Conservation (phyloP, 2,888 invertebrate species). For the Cryptosula pallasiana region DNA sequence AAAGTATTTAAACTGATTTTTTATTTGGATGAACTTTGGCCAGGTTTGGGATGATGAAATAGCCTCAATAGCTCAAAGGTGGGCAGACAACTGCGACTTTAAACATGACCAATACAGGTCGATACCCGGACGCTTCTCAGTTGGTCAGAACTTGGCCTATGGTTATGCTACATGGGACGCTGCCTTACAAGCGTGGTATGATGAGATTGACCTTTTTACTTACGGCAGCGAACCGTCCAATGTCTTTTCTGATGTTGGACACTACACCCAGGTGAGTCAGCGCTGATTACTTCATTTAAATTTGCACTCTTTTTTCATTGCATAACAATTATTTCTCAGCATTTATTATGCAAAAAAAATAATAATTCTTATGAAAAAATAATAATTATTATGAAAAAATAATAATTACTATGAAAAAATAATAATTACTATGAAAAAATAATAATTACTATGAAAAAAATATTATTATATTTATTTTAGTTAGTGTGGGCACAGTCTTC, state of each 20-base stretch:
- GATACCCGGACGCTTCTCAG: conserved; percentile 29
- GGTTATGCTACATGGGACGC: conserved; percentile 29
- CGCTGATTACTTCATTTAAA: too few relatives aligned
- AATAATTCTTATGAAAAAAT: too few relatives aligned
- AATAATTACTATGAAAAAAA: too few relatives aligned
- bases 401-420: too few relatives aligned
- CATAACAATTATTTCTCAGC: too few relatives aligned
- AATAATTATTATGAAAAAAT: too few relatives aligned
- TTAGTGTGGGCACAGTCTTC: conserved; percentile 18
- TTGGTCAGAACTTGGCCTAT: conserved; percentile 31
- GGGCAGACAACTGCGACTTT: conserved; percentile 31
- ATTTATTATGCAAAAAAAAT: too few relatives aligned
- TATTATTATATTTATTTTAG: too few relatives aligned
- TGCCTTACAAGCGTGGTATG: conserved; percentile 30
- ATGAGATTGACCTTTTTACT: conserved; percentile 30
- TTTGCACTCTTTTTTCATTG: too few relatives aligned
- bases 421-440: too few relatives aligned
- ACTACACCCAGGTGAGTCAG: conserved; percentile 32
- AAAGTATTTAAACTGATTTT: too few relatives aligned
- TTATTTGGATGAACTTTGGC: neutral
- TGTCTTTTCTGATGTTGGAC: conserved; percentile 28
- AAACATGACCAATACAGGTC: conserved; percentile 29
- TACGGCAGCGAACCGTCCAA: conserved; percentile 21
- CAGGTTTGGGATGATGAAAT: conserved; percentile 32
- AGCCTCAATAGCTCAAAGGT: conserved; percentile 30